Evolutionary conservation across 1,140 invertebrate species (phyloP).

Genomic region (Drosophila watanabei): DNA sequence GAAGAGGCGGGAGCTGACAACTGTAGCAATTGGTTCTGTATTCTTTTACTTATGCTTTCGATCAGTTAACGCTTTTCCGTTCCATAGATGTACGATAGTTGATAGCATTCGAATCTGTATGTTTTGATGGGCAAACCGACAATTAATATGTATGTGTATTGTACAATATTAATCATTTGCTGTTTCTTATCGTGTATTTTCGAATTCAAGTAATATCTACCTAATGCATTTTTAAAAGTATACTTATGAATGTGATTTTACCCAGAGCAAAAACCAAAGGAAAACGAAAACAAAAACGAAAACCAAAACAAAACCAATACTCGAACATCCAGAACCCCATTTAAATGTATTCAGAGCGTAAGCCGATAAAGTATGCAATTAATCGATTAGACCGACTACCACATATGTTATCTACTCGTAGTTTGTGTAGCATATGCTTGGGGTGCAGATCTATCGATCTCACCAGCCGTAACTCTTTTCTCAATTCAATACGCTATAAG

Average conservation of each 20-base stretch:
- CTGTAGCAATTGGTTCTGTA: constrained; percentile 25
- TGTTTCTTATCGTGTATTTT: constrained; percentile 80
- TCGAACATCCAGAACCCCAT: constrained; percentile 34
- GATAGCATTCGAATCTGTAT: constrained; percentile 37
- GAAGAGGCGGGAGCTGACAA: constrained; percentile 26
- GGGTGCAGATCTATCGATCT: constrained; percentile 42
- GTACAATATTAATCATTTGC: constrained; percentile 65
- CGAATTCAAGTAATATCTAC: constrained; percentile 69
- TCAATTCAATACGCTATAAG: constrained; percentile 49
- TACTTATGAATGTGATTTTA: constrained; percentile 62
- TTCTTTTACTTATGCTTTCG: constrained; percentile 2
- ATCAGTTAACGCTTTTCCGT: constrained; percentile 13
- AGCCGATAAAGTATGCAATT: constrained; percentile 37
- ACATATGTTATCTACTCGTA: constrained; percentile 49
- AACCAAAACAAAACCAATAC: constrained; percentile 17
- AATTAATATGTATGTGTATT: constrained; percentile 58
- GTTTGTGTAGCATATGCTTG: constrained; percentile 48
- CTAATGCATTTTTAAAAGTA: constrained; percentile 59
- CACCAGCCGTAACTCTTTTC: constrained; percentile 36
- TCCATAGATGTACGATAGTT: constrained; percentile 36
- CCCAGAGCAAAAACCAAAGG: constrained; percentile 18
- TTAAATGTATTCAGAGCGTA: constrained; percentile 37
- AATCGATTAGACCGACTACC: constrained; percentile 36
- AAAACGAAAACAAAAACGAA: constrained; percentile 6
- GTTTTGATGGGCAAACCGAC: constrained; percentile 25